Conservation (phyloP, 2,113 vertebrate species). For the Romanogobio albipinnatus region DNA sequence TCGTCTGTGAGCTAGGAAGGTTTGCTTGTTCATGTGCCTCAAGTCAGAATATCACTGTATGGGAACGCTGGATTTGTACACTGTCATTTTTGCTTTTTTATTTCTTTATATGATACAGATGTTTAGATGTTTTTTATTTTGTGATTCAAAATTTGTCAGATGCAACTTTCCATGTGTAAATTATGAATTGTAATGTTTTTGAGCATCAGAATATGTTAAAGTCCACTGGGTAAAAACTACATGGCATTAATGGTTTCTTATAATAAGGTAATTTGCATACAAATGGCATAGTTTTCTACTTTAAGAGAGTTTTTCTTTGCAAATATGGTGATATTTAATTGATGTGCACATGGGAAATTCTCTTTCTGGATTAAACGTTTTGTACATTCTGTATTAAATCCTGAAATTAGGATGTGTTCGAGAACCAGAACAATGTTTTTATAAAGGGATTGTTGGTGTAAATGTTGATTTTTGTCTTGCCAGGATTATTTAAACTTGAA, state of each 20-base stretch:
- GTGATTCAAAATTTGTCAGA: not conserved
- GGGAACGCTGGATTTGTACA: not conserved
- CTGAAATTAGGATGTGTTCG: not conserved
- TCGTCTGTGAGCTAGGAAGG: not conserved
- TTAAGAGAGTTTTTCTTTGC: not conserved
- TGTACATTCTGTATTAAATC: conserved; percentile 26
- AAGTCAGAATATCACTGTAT: conserved; percentile 19
- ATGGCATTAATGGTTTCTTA: not conserved
- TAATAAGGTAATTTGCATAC: not conserved
- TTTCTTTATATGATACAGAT: not conserved
- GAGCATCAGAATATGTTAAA: not conserved
- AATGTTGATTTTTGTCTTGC: not conserved
- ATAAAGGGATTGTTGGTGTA: conserved; percentile 21
- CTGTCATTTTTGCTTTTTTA: not conserved
- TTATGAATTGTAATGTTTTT: conserved; percentile 8
- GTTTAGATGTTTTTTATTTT: not conserved
- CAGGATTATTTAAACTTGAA: conserved; percentile 25
- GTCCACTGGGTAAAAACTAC: not conserved
- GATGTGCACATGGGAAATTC: not conserved
- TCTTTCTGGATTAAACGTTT: not conserved
- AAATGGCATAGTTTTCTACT: conserved; percentile 1
- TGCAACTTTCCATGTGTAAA: conserved; percentile 4
- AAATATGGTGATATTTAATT: not conserved
- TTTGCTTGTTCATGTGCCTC: not conserved
- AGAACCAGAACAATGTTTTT: conserved; percentile 20